Percentiles rank a stretch among this genome's conserved stretches.
Evolutionary conservation across 1,140 invertebrate species (phyloP).

Genomic region (Ectropis grisescens): DNA sequence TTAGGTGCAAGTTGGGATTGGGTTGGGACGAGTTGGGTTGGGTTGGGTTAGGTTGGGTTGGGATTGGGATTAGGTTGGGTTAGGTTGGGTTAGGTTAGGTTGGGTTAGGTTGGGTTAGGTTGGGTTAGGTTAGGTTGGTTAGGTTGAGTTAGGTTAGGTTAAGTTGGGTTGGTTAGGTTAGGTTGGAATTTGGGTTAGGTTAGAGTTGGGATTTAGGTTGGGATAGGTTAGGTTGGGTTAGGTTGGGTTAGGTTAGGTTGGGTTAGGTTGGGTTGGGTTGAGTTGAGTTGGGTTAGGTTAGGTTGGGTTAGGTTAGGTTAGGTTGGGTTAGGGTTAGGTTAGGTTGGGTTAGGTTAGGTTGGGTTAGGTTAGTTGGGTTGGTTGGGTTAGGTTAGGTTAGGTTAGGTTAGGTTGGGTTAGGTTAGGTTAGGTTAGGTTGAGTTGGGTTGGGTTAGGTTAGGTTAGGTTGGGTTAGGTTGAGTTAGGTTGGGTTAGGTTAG

Average conservation of each 20-base stretch:
- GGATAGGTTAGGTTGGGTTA: neutral
- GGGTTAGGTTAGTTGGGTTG: constrained; percentile 2
- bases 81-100: neutral
- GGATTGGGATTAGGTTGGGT: neutral
- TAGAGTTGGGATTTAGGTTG: neutral
- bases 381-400: constrained; percentile 13
- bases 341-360: constrained; percentile 9
- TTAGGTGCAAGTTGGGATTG: neutral
- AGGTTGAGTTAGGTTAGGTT: too few relatives aligned
- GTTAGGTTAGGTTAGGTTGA: too few relatives aligned
- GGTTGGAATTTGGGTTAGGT: too few relatives aligned
- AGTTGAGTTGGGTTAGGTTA: constrained; percentile 8
- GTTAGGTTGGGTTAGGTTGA: too few relatives aligned
- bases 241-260: neutral
- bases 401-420: too few relatives aligned
- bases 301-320: constrained; percentile 16
- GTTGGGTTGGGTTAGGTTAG: too few relatives aligned
- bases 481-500: too few relatives aligned
- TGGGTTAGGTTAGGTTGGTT: neutral
- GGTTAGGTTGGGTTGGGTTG: neutral
- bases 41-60: neutral
- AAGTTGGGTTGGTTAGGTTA: too few relatives aligned
- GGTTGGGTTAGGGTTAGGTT: constrained; percentile 9
- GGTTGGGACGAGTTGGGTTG: neutral
- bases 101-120: neutral